These are phyloP conservation scores for Tichodroma muraria DNA, from an alignment of 2,113 vertebrate genomes.

Conservation along the genomic window DNA sequence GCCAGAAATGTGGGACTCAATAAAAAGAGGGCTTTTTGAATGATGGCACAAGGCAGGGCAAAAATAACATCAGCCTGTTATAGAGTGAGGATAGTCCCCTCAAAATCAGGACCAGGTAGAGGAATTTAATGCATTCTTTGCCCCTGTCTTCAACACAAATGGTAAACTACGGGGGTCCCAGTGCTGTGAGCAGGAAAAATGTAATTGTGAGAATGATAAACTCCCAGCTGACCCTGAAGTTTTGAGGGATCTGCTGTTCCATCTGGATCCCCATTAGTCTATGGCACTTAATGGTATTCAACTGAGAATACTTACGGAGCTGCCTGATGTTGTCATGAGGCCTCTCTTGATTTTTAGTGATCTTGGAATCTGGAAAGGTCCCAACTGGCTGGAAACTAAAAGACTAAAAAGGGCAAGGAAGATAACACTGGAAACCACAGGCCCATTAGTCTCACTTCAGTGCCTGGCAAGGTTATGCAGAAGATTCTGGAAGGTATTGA, in stretches of 20 bases:
- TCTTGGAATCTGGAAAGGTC: not conserved
- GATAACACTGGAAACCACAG: not conserved
- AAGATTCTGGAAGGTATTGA: not conserved
- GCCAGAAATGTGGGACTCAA: not conserved
- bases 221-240: not conserved
- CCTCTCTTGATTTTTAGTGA: not conserved
- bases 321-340: not conserved
- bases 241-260: not conserved
- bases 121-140: not conserved
- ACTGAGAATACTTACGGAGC: not conserved
- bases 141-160: not conserved
- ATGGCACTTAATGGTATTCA: not conserved
- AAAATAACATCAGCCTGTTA: not conserved
- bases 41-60: not conserved
- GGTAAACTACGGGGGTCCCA: not conserved
- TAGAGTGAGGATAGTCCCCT: not conserved
- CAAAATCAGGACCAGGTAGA: not conserved
- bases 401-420: not conserved
- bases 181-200: not conserved
- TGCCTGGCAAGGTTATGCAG: not conserved
- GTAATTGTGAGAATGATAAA: not conserved
- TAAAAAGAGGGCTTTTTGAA: not conserved
- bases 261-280: not conserved
- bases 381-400: not conserved
- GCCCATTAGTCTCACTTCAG: not conserved